These are phyloP conservation scores for Zaprionus capensis DNA, from an alignment of 1,140 invertebrate species.

Conservation along the genomic window DNA sequence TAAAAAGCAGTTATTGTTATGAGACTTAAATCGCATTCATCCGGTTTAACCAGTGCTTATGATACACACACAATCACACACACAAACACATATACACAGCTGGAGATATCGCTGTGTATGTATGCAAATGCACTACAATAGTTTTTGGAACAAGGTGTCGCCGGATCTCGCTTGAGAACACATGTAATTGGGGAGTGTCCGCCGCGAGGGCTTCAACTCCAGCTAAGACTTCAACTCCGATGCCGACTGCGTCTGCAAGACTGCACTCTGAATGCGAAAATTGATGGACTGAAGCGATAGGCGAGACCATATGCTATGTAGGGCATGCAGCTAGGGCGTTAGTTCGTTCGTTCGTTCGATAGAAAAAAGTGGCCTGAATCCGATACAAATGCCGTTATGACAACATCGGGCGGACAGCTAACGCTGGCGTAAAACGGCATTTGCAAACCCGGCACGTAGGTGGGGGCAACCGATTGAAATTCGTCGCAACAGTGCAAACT, in stretches of 20 bases:
- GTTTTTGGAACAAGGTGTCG: constrained; percentile 10
- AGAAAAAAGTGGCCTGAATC: constrained; percentile 51
- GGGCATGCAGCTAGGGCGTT: constrained; percentile 27
- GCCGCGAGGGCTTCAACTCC: constrained; percentile 6
- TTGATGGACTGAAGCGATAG: constrained; percentile 6
- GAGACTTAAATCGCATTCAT: constrained; percentile 64
- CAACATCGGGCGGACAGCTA: constrained; percentile 44
- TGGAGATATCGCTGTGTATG: background rate
- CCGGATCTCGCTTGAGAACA: constrained; percentile 14
- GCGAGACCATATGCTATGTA: constrained; percentile 42
- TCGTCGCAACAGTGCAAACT: constrained; percentile 16
- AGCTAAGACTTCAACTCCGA: background rate
- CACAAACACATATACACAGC: background rate
- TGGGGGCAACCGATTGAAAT: constrained; percentile 50
- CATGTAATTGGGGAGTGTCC: constrained; percentile 19
- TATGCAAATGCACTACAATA: constrained; percentile 30
- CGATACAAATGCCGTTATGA: constrained; percentile 56
- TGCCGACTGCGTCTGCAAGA: background rate
- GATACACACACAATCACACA: constrained; percentile 41
- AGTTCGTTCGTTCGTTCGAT: constrained; percentile 20
- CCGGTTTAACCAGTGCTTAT: constrained; percentile 69
- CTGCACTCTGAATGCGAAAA: constrained; percentile 46
- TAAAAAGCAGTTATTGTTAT: constrained; percentile 69
- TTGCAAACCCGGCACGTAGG: constrained; percentile 54
- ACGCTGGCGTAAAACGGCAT: constrained; percentile 19